These are phyloP conservation scores for Phocides pigmalion DNA, from an alignment of 1,140 invertebrate species.

Conservation along the genomic window DNA sequence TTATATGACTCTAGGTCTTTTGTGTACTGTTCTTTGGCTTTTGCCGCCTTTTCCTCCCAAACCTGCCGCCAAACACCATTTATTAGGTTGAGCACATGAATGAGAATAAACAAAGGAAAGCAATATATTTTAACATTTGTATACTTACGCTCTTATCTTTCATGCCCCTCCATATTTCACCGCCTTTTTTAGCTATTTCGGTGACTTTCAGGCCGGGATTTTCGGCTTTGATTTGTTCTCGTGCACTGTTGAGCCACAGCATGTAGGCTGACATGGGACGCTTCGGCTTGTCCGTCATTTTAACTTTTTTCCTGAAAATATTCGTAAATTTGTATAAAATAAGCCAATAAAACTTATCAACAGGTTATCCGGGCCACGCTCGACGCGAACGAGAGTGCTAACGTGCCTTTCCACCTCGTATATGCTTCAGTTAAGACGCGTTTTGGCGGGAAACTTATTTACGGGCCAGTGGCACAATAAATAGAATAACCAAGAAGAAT, in stretches of 20 bases:
- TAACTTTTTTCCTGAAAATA: constrained; percentile 84
- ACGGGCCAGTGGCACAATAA: constrained; percentile 30
- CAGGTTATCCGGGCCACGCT: constrained; percentile 58
- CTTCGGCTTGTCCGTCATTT: constrained; percentile 94
- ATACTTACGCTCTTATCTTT: constrained; percentile 90
- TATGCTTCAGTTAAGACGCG: constrained; percentile 57
- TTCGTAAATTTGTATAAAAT: constrained; percentile 41
- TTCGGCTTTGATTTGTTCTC: constrained; percentile 92
- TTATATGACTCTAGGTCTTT: constrained; percentile 95
- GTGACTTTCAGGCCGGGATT: constrained; percentile 92
- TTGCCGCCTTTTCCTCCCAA: constrained; percentile 94
- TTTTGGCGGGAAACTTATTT: constrained; percentile 81
- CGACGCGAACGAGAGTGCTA: constrained; percentile 43
- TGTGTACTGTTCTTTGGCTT: constrained; percentile 94
- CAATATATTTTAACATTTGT: constrained; percentile 28
- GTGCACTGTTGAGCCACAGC: constrained; percentile 93
- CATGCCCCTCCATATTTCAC: constrained; percentile 93
- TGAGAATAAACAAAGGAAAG: constrained; percentile 25
- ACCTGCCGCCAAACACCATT: constrained; percentile 84
- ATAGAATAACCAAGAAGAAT: constrained; percentile 23
- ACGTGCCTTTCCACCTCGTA: constrained; percentile 53
- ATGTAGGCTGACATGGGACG: constrained; percentile 94
- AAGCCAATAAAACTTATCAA: constrained; percentile 48
- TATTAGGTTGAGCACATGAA: constrained; percentile 18
- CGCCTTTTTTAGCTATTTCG: constrained; percentile 93